These are phyloP conservation scores for Seira sanloemensis DNA, from an alignment of 2,888 invertebrate species.

Conservation along the genomic window DNA sequence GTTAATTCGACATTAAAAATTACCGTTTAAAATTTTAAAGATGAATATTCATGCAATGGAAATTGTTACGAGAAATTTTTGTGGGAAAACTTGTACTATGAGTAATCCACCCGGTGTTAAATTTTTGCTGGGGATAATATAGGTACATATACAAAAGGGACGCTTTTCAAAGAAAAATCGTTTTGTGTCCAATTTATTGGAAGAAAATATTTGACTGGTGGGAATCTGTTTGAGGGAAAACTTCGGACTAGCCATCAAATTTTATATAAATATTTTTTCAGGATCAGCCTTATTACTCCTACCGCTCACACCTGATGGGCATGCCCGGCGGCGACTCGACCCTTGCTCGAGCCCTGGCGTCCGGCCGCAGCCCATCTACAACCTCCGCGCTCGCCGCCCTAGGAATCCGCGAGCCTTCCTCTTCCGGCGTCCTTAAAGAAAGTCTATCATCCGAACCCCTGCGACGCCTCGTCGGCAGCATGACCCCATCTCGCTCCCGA, in stretches of 20 bases:
- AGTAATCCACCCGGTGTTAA: no score
- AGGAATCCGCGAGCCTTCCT: conserved; percentile 64
- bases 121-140: no score
- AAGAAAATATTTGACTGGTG: no score
- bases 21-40: no score
- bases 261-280: conserved; percentile 14
- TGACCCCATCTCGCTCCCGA: conserved; percentile 72
- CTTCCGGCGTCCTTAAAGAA: conserved; percentile 56
- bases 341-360: conserved; percentile 78
- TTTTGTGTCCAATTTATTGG: no score
- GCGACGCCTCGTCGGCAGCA: conserved; percentile 61
- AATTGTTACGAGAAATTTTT: no score
- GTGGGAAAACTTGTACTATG: no score
- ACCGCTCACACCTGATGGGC: conserved; percentile 80
- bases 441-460: conserved; percentile 69
- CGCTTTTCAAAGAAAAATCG: no score
- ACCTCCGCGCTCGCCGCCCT: conserved; percentile 71
- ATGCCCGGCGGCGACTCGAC: conserved; percentile 78
- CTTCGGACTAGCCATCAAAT: background rate
- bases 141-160: no score
- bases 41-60: no score
- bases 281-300: conserved; percentile 76
- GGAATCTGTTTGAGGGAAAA: background rate
- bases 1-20: no score
- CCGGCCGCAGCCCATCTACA: conserved; percentile 71